Evolutionary conservation across 2,113 vertebrate genomes (phyloP).

Genomic region (Pogona vitticeps): DNA sequence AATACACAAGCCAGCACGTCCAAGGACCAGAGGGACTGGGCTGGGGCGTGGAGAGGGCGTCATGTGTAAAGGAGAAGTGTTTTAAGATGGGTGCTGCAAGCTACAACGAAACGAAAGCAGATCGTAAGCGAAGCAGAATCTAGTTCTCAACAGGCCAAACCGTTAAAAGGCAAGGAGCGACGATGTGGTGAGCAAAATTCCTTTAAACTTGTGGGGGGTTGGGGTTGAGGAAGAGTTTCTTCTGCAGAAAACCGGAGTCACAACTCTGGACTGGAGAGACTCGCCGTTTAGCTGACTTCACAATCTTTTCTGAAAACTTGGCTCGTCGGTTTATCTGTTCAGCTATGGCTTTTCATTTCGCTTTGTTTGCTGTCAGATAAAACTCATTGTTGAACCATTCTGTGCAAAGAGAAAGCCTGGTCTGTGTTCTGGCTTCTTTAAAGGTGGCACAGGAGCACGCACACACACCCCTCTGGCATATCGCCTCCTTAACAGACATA

Average conservation of each 20-base stretch:
- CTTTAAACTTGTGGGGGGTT: slow-evolving; percentile 8
- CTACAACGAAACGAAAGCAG: neutral
- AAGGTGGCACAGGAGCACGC: too few relatives aligned
- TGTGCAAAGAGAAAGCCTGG: slow-evolving; percentile 6
- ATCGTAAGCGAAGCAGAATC: slow-evolving; percentile 3
- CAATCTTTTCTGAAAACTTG: neutral
- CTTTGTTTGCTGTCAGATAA: slow-evolving; percentile 31
- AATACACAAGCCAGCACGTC: slow-evolving; percentile 44
- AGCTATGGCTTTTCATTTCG: slow-evolving; percentile 15
- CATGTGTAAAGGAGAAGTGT: slow-evolving; percentile 40
- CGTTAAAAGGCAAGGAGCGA: slow-evolving; percentile 18
- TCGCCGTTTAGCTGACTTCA: neutral
- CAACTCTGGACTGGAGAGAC: neutral
- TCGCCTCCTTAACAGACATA: neutral
- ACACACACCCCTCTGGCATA: too few relatives aligned
- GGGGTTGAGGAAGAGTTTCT: neutral
- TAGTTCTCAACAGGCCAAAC: slow-evolving; percentile 35
- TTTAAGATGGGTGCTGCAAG: slow-evolving; percentile 50
- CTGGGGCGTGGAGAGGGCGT: neutral
- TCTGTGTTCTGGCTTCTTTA: too few relatives aligned
- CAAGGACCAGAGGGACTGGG: slow-evolving; percentile 26
- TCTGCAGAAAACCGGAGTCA: neutral
- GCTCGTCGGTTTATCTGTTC: neutral
- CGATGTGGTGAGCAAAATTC: slow-evolving; percentile 17
- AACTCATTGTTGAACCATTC: neutral